phyloP scores from a whole-genome alignment of 2,797 vertebrate genomes.

The Takifugu rubripes region DNA sequence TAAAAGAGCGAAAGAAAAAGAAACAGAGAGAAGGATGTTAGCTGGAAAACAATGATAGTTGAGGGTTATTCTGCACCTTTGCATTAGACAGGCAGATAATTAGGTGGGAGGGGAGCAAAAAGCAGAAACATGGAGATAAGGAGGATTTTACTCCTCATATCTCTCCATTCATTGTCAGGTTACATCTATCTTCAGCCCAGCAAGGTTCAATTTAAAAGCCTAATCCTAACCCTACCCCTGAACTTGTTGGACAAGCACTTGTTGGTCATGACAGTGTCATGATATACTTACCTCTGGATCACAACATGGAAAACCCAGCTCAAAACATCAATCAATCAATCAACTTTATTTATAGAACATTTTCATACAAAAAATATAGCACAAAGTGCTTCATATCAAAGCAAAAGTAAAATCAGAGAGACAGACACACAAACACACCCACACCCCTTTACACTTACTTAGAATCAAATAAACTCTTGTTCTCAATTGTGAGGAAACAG shows the following conservation, averaged over 20 bases:
- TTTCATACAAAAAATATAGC: too few relatives aligned
- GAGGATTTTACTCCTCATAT: conserved; percentile 23
- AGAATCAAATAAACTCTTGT: too few relatives aligned
- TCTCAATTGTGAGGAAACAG: too few relatives aligned
- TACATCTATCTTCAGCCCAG: conserved; percentile 6
- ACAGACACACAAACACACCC: too few relatives aligned
- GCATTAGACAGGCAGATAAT: conserved; percentile 48
- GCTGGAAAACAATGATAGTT: conserved; percentile 66
- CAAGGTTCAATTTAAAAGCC: not conserved
- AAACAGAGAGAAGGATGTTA: conserved; percentile 24
- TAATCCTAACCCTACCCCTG: not conserved
- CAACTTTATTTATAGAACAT: too few relatives aligned
- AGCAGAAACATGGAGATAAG: conserved; percentile 46
- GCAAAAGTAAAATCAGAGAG: too few relatives aligned
- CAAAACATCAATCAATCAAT: too few relatives aligned
- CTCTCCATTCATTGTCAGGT: conserved; percentile 43
- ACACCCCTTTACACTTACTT: too few relatives aligned
- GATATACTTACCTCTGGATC: too few relatives aligned
- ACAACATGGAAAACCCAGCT: too few relatives aligned
- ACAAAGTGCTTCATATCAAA: too few relatives aligned
- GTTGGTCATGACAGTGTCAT: not conserved
- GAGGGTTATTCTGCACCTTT: conserved; percentile 61
- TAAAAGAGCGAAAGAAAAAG: conserved; percentile 10
- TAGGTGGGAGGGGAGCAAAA: conserved; percentile 36
- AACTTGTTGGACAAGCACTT: not conserved